Conservation (phyloP, 2,888 invertebrate species). For the Polydrusus pterygomalis region DNA sequence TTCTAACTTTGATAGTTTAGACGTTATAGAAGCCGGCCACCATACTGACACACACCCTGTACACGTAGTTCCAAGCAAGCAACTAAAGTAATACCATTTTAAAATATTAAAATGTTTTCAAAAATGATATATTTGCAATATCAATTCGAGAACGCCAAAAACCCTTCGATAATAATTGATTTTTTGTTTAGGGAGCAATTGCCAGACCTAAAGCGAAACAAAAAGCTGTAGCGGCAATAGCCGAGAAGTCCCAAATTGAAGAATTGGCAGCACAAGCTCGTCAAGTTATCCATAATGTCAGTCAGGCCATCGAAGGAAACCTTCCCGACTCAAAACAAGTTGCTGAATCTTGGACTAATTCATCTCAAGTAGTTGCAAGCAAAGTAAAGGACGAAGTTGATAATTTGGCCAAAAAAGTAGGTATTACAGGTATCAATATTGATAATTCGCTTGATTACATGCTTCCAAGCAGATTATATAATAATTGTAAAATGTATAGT, state of each 20-base stretch:
- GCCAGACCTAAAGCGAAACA: conserved; percentile 59
- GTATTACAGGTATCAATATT: conserved; percentile 18
- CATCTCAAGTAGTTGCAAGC: conserved; percentile 65
- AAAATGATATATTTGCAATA: too few species aligned
- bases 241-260: conserved; percentile 60
- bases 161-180: too few species aligned
- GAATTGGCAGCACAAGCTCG: conserved; percentile 61
- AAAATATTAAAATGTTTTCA: too few species aligned
- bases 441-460: too few species aligned
- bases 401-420: conserved; percentile 65
- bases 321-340: conserved; percentile 65
- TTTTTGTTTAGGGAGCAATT: conserved; percentile 44
- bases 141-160: too few species aligned
- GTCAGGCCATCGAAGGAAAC: conserved; percentile 61
- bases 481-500: too few species aligned
- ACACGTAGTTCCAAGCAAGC: too few species aligned
- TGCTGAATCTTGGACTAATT: conserved; percentile 62
- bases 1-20: too few species aligned
- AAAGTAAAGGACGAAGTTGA: conserved; percentile 63
- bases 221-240: conserved; percentile 26
- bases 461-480: too few species aligned
- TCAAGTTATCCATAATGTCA: conserved; percentile 62
- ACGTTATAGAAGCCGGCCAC: too few species aligned
- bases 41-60: too few species aligned
- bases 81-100: too few species aligned